Conservation (phyloP, 2,888 invertebrate species). For the Papilio protenor region DNA sequence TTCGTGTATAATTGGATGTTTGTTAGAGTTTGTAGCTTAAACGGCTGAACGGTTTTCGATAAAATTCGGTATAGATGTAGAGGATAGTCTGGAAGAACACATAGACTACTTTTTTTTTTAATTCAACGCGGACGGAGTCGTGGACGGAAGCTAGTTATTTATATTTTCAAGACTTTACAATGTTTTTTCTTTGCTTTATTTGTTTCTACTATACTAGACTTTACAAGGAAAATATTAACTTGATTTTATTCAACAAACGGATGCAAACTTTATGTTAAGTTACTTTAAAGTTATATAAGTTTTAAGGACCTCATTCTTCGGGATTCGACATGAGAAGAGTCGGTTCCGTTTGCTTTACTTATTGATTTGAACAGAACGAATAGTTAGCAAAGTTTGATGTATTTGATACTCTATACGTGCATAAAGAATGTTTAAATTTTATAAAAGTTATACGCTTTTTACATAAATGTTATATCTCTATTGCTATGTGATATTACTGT, state of each 20-base stretch:
- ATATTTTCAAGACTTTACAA: too few relatives aligned
- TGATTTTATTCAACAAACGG: background rate
- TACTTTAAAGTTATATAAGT: conserved; percentile 12
- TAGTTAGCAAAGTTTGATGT: background rate
- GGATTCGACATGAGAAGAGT: background rate
- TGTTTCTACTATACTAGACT: background rate
- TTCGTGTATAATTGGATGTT: too few relatives aligned
- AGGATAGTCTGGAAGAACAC: too few relatives aligned
- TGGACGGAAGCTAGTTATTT: too few relatives aligned
- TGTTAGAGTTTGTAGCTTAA: too few relatives aligned
- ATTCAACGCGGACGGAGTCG: too few relatives aligned
- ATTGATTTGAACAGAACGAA: background rate
- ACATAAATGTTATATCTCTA: too few relatives aligned
- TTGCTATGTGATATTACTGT: too few relatives aligned
- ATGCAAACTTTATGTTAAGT: conserved; percentile 16
- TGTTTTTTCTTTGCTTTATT: too few relatives aligned
- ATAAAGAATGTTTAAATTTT: background rate
- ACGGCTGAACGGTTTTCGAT: too few relatives aligned
- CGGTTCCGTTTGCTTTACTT: conserved; percentile 3
- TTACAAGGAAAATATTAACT: background rate
- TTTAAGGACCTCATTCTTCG: conserved; percentile 8
- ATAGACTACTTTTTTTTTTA: too few relatives aligned
- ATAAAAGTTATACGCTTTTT: background rate
- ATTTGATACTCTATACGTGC: background rate
- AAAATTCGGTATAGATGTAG: too few relatives aligned